A percentile compares a stretch with the other conserved stretches of the same genome.
Evolutionary conservation across 2,888 invertebrate species (phyloP).

Genomic region (Andrena praecox): DNA sequence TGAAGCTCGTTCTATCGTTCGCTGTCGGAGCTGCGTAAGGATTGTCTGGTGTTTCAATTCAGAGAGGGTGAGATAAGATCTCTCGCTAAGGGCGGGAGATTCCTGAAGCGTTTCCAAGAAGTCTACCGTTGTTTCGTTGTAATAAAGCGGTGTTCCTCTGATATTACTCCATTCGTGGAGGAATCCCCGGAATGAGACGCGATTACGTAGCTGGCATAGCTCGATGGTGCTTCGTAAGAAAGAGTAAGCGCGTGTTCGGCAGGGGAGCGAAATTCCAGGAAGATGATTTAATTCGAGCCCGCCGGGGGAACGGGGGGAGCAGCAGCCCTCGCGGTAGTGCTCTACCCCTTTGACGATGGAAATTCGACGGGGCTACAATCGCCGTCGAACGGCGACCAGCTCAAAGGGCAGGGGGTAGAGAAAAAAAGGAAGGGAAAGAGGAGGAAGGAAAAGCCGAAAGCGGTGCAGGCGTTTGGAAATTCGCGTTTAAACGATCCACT

Average conservation of each 20-base stretch:
- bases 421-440: too few species aligned
- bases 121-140: too few species aligned
- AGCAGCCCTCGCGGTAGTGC: neutral
- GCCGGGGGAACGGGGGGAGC: neutral
- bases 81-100: too few species aligned
- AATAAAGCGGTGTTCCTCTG: neutral
- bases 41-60: too few species aligned
- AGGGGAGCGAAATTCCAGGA: constrained; percentile 27
- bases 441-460: neutral
- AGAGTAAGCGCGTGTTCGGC: constrained; percentile 18
- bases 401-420: neutral
- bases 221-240: constrained; percentile 16
- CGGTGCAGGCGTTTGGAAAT: constrained; percentile 18
- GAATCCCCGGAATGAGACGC: constrained; percentile 6
- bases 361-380: neutral
- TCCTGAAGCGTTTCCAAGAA: too few species aligned
- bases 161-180: neutral
- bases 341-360: constrained; percentile 11
- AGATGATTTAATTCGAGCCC: constrained; percentile 25
- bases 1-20: too few species aligned
- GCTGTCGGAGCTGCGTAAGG: too few species aligned
- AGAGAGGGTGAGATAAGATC: too few species aligned
- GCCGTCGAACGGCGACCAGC: neutral
- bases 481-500: constrained; percentile 17
- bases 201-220: neutral